Percentiles rank a stretch among this genome's conserved stretches.
Conservation (phyloP, 2,113 vertebrate species). For the Nycticryphes semicollaris region DNA sequence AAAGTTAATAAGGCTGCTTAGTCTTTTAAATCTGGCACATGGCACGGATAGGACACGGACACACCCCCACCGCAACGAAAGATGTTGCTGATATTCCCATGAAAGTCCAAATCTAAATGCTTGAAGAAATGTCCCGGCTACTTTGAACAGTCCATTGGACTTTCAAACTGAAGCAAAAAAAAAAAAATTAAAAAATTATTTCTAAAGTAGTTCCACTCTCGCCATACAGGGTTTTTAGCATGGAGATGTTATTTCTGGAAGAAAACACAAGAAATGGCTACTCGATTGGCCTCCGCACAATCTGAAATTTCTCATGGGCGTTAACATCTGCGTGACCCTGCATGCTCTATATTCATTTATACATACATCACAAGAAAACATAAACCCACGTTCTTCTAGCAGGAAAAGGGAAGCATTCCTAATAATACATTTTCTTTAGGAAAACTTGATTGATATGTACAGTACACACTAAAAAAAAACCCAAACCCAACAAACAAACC, state of each 20-base stretch:
- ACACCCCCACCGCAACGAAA: not conserved
- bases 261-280: not conserved
- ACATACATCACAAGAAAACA: not conserved
- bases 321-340: not conserved
- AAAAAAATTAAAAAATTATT: not conserved
- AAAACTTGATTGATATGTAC: conserved; percentile 37
- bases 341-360: not conserved
- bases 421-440: not conserved
- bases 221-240: not conserved
- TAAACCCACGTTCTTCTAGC: not conserved
- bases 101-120: not conserved
- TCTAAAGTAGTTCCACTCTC: not conserved
- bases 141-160: not conserved
- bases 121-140: not conserved
- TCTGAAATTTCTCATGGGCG: not conserved
- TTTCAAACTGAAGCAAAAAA: not conserved
- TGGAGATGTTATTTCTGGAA: not conserved
- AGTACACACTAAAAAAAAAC: not conserved
- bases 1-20: conserved; percentile 1
- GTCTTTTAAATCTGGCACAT: not conserved
- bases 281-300: not conserved
- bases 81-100: not conserved
- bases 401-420: not conserved
- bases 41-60: not conserved
- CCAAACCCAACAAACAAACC: not conserved